Conservation (phyloP, 1,140 invertebrate genomes). For the Limonius californicus region DNA sequence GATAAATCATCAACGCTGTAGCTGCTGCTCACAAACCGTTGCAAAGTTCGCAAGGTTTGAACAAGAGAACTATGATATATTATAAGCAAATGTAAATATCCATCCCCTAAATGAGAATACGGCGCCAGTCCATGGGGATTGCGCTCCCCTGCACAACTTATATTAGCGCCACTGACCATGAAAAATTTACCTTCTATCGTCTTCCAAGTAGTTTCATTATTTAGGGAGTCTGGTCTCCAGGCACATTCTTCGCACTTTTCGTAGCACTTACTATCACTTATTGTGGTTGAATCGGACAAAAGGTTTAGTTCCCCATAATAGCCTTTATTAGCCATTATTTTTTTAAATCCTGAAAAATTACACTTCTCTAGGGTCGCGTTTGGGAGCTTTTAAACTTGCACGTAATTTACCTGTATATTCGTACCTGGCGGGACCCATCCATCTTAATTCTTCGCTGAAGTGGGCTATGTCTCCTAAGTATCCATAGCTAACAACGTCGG, state of each 20-base stretch:
- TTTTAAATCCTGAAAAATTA: constrained; percentile 61
- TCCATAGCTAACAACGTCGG: constrained; percentile 82
- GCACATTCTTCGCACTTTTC: constrained; percentile 37
- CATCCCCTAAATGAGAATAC: constrained; percentile 77
- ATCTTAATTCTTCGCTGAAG: constrained; percentile 79
- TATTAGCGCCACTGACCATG: constrained; percentile 73
- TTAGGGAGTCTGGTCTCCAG: constrained; percentile 2
- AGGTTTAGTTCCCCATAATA: constrained; percentile 69
- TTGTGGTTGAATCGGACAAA: constrained; percentile 45
- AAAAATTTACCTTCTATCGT: constrained; percentile 73
- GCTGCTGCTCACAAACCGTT: constrained; percentile 56
- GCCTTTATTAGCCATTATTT: constrained; percentile 64
- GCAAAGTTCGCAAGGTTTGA: constrained; percentile 68
- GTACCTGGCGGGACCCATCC: constrained; percentile 85
- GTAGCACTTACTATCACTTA: constrained; percentile 31
- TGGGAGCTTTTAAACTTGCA: too few relatives aligned
- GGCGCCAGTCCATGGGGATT: constrained; percentile 75
- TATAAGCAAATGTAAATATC: constrained; percentile 73
- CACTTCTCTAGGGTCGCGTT: background rate
- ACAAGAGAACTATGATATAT: constrained; percentile 71
- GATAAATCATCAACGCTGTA: constrained; percentile 61
- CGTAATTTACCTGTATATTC: constrained; percentile 66
- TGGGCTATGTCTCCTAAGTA: constrained; percentile 82
- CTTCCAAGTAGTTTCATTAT: constrained; percentile 46
- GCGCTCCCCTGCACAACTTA: constrained; percentile 69